Conservation (phyloP, 2,113 vertebrate genomes). For the Zeus faber region DNA sequence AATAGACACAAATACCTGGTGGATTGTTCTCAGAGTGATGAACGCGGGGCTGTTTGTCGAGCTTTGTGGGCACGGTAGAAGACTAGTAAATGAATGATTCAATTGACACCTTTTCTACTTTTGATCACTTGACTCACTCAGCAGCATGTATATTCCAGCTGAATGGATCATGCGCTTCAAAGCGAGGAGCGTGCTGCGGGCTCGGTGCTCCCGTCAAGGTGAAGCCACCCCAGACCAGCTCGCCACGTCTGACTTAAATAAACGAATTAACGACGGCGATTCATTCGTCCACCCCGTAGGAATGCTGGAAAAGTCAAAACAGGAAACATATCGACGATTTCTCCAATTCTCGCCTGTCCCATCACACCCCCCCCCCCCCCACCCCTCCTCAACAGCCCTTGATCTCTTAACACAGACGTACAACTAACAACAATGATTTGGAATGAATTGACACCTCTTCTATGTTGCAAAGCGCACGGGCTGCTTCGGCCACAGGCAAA, state of each 20-base stretch:
- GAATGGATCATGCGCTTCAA: slow-evolving; percentile 70
- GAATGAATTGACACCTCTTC: too few species aligned
- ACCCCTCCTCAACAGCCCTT: too few species aligned
- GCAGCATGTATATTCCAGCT: slow-evolving; percentile 63
- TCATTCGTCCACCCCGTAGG: slow-evolving; percentile 39
- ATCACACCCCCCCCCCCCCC: too few species aligned
- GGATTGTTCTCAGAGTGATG: slow-evolving; percentile 30
- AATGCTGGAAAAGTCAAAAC: slow-evolving; percentile 36
- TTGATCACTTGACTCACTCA: slow-evolving; percentile 63
- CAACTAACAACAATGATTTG: too few species aligned
- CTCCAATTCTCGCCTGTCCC: too few species aligned
- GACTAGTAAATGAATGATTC: slow-evolving; percentile 58
- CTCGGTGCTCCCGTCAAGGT: slow-evolving; percentile 35
- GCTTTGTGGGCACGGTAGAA: slow-evolving; percentile 11
- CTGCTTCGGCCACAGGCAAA: too few species aligned
- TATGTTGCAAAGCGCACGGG: too few species aligned
- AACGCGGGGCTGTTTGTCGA: slow-evolving; percentile 12
- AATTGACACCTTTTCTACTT: slow-evolving; percentile 66
- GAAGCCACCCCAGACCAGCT: slow-evolving; percentile 31
- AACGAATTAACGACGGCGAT: slow-evolving; percentile 65
- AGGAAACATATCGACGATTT: not conserved
- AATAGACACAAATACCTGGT: slow-evolving; percentile 30
- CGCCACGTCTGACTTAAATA: slow-evolving; percentile 64
- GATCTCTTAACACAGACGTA: too few species aligned
- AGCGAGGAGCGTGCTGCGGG: slow-evolving; percentile 53